These are phyloP conservation scores for Papilio demoleus DNA, from an alignment of 2,888 invertebrate genomes.

Conservation along the genomic window DNA sequence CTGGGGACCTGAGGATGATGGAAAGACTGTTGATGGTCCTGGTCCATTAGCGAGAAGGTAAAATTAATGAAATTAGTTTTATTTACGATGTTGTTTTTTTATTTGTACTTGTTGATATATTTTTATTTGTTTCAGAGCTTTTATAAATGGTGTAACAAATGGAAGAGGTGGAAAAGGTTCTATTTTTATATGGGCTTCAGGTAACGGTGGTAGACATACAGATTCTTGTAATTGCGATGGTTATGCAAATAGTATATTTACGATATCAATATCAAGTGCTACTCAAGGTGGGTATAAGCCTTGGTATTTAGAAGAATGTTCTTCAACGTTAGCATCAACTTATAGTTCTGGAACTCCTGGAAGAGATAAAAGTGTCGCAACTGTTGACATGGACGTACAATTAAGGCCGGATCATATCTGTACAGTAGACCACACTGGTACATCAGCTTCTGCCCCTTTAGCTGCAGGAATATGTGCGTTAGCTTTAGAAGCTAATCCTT, in stretches of 20 bases:
- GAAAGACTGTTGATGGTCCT: slow-evolving; percentile 97
- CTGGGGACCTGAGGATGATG: slow-evolving; percentile 99
- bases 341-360: slow-evolving; percentile 98
- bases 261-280: slow-evolving; percentile 98
- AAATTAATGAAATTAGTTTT: background rate
- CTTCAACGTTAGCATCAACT: slow-evolving; percentile 98
- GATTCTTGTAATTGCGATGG: slow-evolving; percentile 99
- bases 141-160: slow-evolving; percentile 96
- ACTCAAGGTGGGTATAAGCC: slow-evolving; percentile 98
- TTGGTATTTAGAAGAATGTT: slow-evolving; percentile 99
- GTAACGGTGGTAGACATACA: slow-evolving; percentile 96
- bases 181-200: slow-evolving; percentile 99
- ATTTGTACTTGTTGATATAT: slow-evolving; percentile 56
- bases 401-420: slow-evolving; percentile 94
- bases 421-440: slow-evolving; percentile 95
- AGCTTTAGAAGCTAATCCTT: slow-evolving; percentile 95
- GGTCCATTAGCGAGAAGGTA: slow-evolving; percentile 92
- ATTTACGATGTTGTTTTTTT: slow-evolving; percentile 42
- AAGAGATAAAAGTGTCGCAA: slow-evolving; percentile 94
- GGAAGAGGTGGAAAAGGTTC: slow-evolving; percentile 97
- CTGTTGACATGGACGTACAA: slow-evolving; percentile 95
- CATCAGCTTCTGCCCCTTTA: slow-evolving; percentile 96
- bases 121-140: slow-evolving; percentile 86
- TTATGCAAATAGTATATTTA: slow-evolving; percentile 99
- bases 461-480: slow-evolving; percentile 97